Evolutionary conservation across 2,888 invertebrate species (phyloP).

Genomic region (Caenorhabditis sp.): DNA sequence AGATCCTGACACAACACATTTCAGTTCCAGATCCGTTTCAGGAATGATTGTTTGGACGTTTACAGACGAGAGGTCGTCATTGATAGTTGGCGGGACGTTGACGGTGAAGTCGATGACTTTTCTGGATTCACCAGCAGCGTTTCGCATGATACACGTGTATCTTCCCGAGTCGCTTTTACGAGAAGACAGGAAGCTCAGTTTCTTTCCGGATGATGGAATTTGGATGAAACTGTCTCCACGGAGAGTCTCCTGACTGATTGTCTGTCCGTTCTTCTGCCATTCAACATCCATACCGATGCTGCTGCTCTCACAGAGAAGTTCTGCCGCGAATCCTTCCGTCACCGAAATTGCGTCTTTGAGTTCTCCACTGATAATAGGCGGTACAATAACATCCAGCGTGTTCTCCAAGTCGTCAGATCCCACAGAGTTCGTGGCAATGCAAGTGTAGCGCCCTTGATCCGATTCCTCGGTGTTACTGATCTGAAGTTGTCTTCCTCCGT

Average conservation of each 20-base stretch:
- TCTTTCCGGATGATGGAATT: constrained; percentile 70
- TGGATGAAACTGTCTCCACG: constrained; percentile 66
- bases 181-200: constrained; percentile 69
- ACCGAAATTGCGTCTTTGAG: constrained; percentile 9
- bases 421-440: constrained; percentile 77
- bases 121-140: constrained; percentile 73
- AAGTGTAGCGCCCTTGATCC: constrained; percentile 72
- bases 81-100: constrained; percentile 71
- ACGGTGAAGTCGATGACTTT: constrained; percentile 75
- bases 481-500: constrained; percentile 73
- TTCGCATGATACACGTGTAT: constrained; percentile 70
- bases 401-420: constrained; percentile 77
- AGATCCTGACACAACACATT: constrained; percentile 76
- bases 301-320: constrained; percentile 34
- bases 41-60: constrained; percentile 67
- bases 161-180: constrained; percentile 64
- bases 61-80: constrained; percentile 70
- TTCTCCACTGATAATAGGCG: constrained; percentile 68
- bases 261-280: constrained; percentile 74
- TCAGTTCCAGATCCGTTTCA: constrained; percentile 76
- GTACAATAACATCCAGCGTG: constrained; percentile 73
- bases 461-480: constrained; percentile 63
- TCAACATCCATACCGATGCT: constrained; percentile 66
- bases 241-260: constrained; percentile 62
- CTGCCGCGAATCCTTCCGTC: constrained; percentile 37